Base-by-base conservation (phyloP, 2,113 vertebrate genomes). In the Rhombomys opimus region DNA sequence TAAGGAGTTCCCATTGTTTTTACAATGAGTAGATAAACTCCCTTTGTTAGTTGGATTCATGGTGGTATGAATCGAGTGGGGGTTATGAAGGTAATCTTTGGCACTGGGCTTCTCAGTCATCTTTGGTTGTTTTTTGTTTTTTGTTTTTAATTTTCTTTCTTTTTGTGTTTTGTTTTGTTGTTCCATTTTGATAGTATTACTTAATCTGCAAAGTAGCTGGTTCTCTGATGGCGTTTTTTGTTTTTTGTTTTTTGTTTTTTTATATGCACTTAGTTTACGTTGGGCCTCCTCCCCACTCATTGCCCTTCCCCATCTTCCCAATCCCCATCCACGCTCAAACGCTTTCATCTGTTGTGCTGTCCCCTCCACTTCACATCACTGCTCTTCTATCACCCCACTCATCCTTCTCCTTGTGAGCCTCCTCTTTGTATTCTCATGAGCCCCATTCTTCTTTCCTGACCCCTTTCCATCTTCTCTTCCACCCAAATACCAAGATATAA, bases 61-160 rank as follows among this genome's bases (percentile, higher is more conserved):
- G n/a, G 76, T 20, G 41, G n/a, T 63, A 54, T 70, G 46, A 87
- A 35, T 35, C 52, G 30, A 27, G 22, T 12, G 17, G 54, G 54
- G 13, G 72, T 12, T 13, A 72, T 80, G 23, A 80, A 54, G 18
- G 61, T 63, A 32, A 23, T 10, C 5, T 87, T 1, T 27, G 87
- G n/a, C 15, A 27, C 2, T 18, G 32, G 61, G 4, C n/a, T 84
- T 89, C 50, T 59, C 20, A 7, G 17, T 30, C 38, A 14, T 20
- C 41, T 68, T 94, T 92, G 50, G 25, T 72, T 98, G 70, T 94
- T 4, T 98, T 97, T 97, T 96, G n/a, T 52, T 23, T 77, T 23
- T 50, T 50, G 27, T 78, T 32, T 70, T 68, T 27, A 52, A 13
- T 14, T 27, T 96, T 89, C 38, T 32, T 70, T 97, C 67, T 95